Evolutionary conservation across 1,140 invertebrate species (phyloP), one percentile per base, ranked within the genome.

Genomic region (Aphis craccivora): DNA sequence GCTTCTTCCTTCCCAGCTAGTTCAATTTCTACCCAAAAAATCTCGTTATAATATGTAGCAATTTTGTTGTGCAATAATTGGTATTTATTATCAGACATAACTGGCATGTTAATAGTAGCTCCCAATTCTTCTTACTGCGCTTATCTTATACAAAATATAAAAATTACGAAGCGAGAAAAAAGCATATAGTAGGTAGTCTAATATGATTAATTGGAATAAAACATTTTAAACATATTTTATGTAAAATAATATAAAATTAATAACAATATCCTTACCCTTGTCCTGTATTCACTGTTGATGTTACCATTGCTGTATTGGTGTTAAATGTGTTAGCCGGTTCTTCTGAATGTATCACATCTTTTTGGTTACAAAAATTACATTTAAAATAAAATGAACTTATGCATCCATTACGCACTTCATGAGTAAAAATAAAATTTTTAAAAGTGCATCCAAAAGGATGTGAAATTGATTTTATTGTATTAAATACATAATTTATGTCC

Each of bases 351-450:
- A 84, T 84, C 6, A 43, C 83, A 23, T 43, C 40, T 84, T 30
- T 43, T 84, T 84, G 37, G 8, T 43, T 7, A 14, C 83, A 84
- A 84, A 84, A 84, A 84, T 83, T 40, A 23, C 81, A 83, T 22
- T 40, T 83, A 83, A 83, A 83, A 83, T 83, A 83, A 83, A 83
- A 84, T 84, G 37, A 84, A 84, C 83, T 84, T 43, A 43, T 84
- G 11, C 6, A 84, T 43, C 83, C 83, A 84, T 84, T 84, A 1
- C 37, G 6, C 43, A 84, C 5, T 43, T 84, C 83, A 25, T 84
- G 83, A 25, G 14, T 84, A 84, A 84, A 84, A 84, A 43, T 43
- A 3, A 84, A 84, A 84, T 84, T 84, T 23, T 40, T 84, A 25
- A 84, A 84, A 25, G 25, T 84, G 23, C 37, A 84, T 2, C 23